Conservation (phyloP, 2,888 invertebrate species). For the Pantelozetes paolii region DNA sequence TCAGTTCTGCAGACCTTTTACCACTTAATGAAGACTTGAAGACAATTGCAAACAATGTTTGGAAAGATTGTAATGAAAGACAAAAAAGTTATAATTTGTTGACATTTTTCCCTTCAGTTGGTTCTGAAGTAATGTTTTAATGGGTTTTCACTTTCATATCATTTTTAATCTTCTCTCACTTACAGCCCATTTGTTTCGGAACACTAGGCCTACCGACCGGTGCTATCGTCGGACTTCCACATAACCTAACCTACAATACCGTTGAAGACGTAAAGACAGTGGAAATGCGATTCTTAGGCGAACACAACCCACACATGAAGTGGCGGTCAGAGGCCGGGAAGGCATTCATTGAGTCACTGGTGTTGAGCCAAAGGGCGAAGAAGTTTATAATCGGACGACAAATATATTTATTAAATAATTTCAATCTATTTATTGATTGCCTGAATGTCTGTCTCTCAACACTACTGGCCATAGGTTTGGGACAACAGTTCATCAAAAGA, state of each 20-base stretch:
- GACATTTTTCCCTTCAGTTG: not conserved
- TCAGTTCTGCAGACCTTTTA: not conserved
- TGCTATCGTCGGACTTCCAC: slow-evolving; percentile 67
- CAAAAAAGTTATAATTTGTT: not conserved
- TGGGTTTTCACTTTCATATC: not conserved
- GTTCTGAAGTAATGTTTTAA: not conserved
- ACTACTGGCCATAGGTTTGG: not conserved
- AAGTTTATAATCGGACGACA: slow-evolving; percentile 73
- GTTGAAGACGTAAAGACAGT: slow-evolving; percentile 59
- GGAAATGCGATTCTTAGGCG: slow-evolving; percentile 63
- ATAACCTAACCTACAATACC: slow-evolving; percentile 63
- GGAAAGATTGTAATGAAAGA: not conserved
- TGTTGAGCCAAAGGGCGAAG: slow-evolving; percentile 72
- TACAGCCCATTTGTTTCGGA: not conserved
- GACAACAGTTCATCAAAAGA: not conserved
- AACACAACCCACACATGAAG: slow-evolving; percentile 57
- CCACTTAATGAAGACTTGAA: not conserved
- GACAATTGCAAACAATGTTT: not conserved
- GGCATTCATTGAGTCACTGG: slow-evolving; percentile 63
- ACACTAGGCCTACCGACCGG: slow-evolving; percentile 54
- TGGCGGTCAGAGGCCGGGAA: slow-evolving; percentile 63
- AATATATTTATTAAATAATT: slow-evolving; percentile 62
- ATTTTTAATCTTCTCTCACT: not conserved
- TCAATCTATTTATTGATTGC: slow-evolving; percentile 59
- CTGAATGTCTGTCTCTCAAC: slow-evolving; percentile 49